Conservation (phyloP, 2,113 vertebrate genomes). For the Melospiza melodia region DNA sequence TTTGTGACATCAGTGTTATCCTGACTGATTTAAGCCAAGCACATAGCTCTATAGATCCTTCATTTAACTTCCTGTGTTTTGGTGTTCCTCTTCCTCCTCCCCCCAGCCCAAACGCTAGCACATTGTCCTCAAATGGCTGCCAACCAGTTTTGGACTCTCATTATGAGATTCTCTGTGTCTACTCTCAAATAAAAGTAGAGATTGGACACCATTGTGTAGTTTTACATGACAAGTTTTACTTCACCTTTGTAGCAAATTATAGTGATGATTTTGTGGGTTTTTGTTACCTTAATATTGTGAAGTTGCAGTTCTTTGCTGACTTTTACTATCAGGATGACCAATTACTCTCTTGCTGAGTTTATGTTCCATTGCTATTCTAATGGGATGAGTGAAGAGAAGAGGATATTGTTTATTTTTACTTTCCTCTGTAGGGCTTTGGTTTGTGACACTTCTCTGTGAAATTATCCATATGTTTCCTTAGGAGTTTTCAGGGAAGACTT, state of each 20-base stretch:
- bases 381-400: neutral
- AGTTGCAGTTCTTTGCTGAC: neutral
- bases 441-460: constrained; percentile 17
- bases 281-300: neutral
- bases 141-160: neutral
- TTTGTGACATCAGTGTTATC: neutral
- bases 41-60: neutral
- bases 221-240: neutral
- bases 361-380: constrained; percentile 21
- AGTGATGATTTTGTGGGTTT: neutral
- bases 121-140: neutral
- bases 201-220: neutral
- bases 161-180: neutral
- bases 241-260: neutral
- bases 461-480: constrained; percentile 4
- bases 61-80: neutral
- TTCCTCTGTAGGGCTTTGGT: neutral
- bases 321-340: neutral
- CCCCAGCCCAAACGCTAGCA: neutral
- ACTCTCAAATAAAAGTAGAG: neutral
- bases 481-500: neutral
- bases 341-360: neutral
- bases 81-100: neutral
- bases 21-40: neutral
- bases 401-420: constrained; percentile 18